These are phyloP conservation scores for Stomatorhinus ivindoensis DNA, from an alignment of 2,113 vertebrate species.

Conservation along the genomic window DNA sequence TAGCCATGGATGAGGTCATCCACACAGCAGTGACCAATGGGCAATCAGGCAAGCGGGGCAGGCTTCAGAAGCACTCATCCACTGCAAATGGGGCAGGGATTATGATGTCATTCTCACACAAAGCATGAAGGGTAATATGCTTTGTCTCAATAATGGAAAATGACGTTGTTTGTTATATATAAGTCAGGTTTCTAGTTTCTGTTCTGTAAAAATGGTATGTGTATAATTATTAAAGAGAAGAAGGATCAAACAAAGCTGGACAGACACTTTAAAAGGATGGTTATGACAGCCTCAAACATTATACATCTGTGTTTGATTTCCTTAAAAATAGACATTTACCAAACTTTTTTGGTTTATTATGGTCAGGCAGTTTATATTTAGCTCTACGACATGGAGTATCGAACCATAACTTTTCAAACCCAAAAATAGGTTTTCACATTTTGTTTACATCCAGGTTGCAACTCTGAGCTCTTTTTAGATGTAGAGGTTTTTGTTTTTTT, in stretches of 20 bases:
- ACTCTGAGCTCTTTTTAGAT: neutral
- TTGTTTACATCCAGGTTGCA: neutral
- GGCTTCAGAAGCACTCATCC: slow-evolving; percentile 5
- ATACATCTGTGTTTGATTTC: neutral
- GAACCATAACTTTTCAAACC: neutral
- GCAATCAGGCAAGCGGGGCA: neutral
- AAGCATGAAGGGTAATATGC: neutral
- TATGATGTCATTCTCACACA: neutral
- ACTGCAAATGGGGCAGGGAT: neutral
- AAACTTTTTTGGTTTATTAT: neutral
- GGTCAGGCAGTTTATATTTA: neutral
- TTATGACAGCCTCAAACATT: neutral
- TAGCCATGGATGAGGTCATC: slow-evolving; percentile 41
- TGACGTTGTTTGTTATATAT: neutral
- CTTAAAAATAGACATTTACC: neutral
- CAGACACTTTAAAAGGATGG: neutral
- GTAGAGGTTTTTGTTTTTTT: neutral
- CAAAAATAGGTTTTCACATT: neutral
- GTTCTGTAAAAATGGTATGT: neutral
- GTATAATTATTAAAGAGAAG: neutral
- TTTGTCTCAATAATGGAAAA: neutral
- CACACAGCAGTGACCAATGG: slow-evolving; percentile 5
- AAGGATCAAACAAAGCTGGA: neutral
- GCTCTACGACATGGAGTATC: neutral
- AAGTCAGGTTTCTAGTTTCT: neutral